These are phyloP conservation scores for Amiota minor DNA, from an alignment of 2,888 invertebrate genomes.

Conservation along the genomic window DNA sequence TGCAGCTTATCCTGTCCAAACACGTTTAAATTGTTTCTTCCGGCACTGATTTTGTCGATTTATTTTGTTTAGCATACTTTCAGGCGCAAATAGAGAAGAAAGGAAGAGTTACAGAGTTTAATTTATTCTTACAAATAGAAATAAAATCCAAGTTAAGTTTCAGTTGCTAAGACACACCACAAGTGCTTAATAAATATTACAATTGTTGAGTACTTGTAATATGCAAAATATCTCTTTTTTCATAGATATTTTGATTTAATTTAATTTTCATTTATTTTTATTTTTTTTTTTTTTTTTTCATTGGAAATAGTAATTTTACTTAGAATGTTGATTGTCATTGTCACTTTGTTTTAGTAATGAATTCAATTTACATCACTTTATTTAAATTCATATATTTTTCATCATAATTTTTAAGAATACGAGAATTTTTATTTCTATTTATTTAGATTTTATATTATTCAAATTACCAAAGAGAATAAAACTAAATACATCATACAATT, in stretches of 20 bases:
- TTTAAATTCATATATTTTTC: too few relatives aligned
- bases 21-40: slow-evolving; percentile 65
- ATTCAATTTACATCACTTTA: too few relatives aligned
- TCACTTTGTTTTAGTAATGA: too few relatives aligned
- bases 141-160: not conserved
- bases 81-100: not conserved
- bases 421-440: too few relatives aligned
- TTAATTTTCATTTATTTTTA: not conserved
- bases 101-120: not conserved
- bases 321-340: too few relatives aligned
- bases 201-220: slow-evolving; percentile 4
- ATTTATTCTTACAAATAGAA: slow-evolving; percentile 19
- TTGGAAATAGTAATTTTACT: too few relatives aligned
- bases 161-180: not conserved
- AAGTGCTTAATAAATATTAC: slow-evolving; percentile 26
- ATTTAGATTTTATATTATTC: too few relatives aligned
- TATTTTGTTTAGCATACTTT: slow-evolving; percentile 51
- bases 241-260: not conserved
- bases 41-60: slow-evolving; percentile 65
- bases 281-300: not conserved
- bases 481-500: too few relatives aligned
- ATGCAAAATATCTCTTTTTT: not conserved
- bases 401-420: too few relatives aligned
- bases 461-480: too few relatives aligned
- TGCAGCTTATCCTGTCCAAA: slow-evolving; percentile 60